These are phyloP conservation scores for Rafetus swinhoei DNA, from an alignment of 2,113 vertebrate species.

Conservation along the genomic window DNA sequence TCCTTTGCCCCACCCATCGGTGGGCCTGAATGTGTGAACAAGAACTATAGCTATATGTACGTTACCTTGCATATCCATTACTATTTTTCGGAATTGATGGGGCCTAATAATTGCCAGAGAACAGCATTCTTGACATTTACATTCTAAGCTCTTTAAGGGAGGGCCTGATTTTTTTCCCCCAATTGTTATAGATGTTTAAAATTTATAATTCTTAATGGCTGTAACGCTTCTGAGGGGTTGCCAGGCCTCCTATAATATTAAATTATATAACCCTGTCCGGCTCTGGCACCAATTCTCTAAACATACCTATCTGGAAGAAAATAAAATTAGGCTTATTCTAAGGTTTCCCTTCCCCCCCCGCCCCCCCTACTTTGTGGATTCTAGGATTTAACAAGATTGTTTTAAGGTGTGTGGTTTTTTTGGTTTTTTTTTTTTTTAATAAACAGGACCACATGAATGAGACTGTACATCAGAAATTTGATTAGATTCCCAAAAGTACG, in stretches of 20 bases:
- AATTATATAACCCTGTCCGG: not conserved
- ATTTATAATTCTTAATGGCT: not conserved
- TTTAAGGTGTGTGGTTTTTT: fast-evolving
- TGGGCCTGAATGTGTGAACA: not conserved
- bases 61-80: not conserved
- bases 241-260: not conserved
- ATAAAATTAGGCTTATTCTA: too few species aligned
- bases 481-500: not conserved
- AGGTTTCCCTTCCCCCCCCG: too few species aligned
- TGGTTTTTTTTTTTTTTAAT: too few species aligned
- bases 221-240: not conserved
- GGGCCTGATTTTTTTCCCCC: not conserved
- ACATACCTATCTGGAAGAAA: not conserved
- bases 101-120: not conserved
- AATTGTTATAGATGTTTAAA: not conserved
- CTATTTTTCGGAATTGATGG: not conserved
- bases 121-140: not conserved
- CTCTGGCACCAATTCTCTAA: not conserved
- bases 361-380: too few species aligned
- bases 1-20: too few species aligned
- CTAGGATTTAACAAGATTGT: not conserved
- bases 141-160: not conserved
- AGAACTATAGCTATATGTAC: not conserved
- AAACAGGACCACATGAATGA: fast-evolving
- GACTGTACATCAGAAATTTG: fast-evolving